Evolutionary conservation across 1,140 invertebrate genomes (phyloP).

Genomic region (Pseudomyrmex pallidus): DNA sequence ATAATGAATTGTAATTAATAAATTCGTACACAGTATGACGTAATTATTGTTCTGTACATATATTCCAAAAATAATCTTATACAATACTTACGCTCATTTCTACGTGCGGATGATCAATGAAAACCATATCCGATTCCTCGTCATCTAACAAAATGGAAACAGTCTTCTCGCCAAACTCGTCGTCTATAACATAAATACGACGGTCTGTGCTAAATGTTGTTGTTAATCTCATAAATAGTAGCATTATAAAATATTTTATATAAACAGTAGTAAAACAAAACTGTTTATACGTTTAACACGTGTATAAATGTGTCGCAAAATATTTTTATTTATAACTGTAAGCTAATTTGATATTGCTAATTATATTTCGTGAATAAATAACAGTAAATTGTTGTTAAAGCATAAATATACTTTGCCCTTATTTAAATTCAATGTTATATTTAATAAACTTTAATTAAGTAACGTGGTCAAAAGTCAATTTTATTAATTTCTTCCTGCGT

Average conservation of each 20-base stretch:
- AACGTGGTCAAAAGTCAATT: no score
- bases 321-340: not conserved
- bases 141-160: conserved; percentile 96
- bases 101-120: conserved; percentile 94
- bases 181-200: conserved; percentile 87
- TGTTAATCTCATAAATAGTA: not conserved
- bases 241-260: no score
- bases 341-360: conserved; percentile 10
- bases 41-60: conserved; percentile 5
- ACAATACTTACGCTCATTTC: conserved; percentile 92
- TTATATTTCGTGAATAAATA: conserved; percentile 11
- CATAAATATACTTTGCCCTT: not conserved
- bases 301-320: not conserved
- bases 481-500: no score
- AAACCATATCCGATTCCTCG: conserved; percentile 95
- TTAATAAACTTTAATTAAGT: not conserved
- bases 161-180: conserved; percentile 95
- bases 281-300: not conserved
- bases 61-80: not conserved
- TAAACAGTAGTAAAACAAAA: no score
- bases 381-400: not conserved
- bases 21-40: not conserved
- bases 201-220: conserved; percentile 48
- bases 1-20: not conserved
- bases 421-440: not conserved